Conservation (phyloP, 2,888 invertebrate species). For the Patella caerulea region DNA sequence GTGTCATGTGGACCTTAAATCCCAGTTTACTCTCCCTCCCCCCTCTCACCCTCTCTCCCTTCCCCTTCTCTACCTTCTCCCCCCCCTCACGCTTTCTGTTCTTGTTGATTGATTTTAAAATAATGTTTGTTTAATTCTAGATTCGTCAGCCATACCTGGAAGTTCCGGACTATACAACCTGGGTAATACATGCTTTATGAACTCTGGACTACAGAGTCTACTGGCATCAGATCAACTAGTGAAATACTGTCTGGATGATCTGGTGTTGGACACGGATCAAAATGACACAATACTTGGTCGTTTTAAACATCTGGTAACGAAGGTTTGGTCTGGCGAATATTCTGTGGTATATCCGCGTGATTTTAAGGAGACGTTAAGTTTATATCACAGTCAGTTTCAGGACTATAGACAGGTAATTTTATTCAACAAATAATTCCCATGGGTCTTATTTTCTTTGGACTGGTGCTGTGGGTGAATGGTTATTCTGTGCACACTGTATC, state of each 20-base stretch:
- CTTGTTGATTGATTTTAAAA: neutral
- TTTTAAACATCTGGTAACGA: slow-evolving; percentile 75
- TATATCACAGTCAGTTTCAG: slow-evolving; percentile 77
- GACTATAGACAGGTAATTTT: slow-evolving; percentile 76
- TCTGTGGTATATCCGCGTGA: slow-evolving; percentile 75
- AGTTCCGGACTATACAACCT: slow-evolving; percentile 84
- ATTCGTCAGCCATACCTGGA: slow-evolving; percentile 68
- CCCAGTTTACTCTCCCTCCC: slow-evolving; percentile 12
- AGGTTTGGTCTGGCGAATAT: slow-evolving; percentile 77
- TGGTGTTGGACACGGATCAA: slow-evolving; percentile 38
- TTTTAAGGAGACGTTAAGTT: slow-evolving; percentile 77
- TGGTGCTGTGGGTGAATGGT: no score
- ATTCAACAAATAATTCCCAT: no score
- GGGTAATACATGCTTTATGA: slow-evolving; percentile 92
- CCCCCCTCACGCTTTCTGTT: neutral
- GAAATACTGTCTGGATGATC: slow-evolving; percentile 73
- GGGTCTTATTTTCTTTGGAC: no score
- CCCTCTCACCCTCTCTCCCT: slow-evolving; percentile 15
- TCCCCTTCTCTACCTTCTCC: slow-evolving; percentile 9
- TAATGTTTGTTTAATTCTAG: slow-evolving; percentile 37
- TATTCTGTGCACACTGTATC: no score
- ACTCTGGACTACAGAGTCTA: slow-evolving; percentile 87
- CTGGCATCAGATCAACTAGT: slow-evolving; percentile 79
- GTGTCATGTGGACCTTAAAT: neutral
- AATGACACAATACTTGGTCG: slow-evolving; percentile 73